Evolutionary conservation across 1,140 invertebrate species (phyloP), one percentile per base, ranked within the genome.

Genomic region (Anagrus nilaparvatae): DNA sequence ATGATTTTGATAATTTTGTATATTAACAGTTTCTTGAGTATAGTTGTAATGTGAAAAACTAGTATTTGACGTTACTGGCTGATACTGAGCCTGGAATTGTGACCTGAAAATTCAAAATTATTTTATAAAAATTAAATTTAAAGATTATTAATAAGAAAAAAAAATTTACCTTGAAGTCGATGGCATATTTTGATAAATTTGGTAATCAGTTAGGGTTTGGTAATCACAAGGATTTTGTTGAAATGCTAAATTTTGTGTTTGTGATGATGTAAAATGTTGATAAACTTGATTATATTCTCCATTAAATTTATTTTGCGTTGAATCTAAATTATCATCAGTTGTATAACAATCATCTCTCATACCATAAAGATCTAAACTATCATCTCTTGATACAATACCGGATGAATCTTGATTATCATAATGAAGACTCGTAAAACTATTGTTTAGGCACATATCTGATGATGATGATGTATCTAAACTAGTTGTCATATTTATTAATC

Each of bases 331-430:
- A 6, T 66, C 60, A 35, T 82, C 72, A 49, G 75, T 71, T 2
- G 74, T 72, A 54, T 83, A 84, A 43, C 79, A 76, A 42, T 78
- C 75, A 45, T 81, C 79, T 21, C 79, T 65, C 46, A 79, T 77
- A 10, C 73, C 69, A 52, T 81, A 82, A 31, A 82, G 60, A 52
- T 79, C 75, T 10, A 78, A 57, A 25, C 76, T 77, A 49, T 79
- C 77, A 46, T 80, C 76, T 24, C 74, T 53, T 4, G 67, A 43
- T n/a, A n/a, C n/a, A n/a, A n/a, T n/a, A n/a, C n/a, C n/a, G 1
- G 60, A 40, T 12, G 58, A 60, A 1, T 61, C 59, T 12, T 55
- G 52, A 43, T 36, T 55, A 21, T 69, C 61, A 48, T 77, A 78
- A 55, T 82, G 79, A 33, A 82, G 60, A 52, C 76, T 77, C 32